Conservation (phyloP, 2,113 vertebrate genomes). For the Eulacestoma nigropectus region DNA sequence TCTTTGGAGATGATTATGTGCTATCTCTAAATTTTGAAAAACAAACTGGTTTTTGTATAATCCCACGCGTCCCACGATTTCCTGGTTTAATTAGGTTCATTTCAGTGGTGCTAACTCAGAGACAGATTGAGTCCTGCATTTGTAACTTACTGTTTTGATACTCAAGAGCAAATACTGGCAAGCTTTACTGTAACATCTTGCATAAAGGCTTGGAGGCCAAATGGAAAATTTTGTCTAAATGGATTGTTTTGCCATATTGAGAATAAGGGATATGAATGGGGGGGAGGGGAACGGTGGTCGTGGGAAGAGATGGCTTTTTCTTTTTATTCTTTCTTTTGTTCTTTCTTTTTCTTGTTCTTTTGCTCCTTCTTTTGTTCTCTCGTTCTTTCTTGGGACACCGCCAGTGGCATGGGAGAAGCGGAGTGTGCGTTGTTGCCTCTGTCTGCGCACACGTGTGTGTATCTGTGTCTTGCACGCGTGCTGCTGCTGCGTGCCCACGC, state of each 20-base stretch:
- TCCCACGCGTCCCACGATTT: not conserved
- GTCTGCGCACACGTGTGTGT: fast-evolving
- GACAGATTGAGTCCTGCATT: not conserved
- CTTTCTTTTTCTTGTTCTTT: not conserved
- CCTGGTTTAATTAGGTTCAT: not conserved
- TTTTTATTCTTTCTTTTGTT: not conserved
- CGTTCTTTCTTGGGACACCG: not conserved
- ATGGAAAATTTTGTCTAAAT: not conserved
- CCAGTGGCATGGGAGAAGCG: not conserved
- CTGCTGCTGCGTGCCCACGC: not conserved
- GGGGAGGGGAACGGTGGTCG: fast-evolving
- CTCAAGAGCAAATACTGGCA: not conserved
- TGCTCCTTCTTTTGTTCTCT: not conserved
- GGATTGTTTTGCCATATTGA: not conserved
- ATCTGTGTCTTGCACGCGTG: not conserved
- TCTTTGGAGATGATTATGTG: not conserved
- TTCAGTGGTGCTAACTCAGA: not conserved
- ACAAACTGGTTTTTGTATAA: not conserved
- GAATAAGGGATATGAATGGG: not conserved
- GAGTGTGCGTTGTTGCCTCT: not conserved
- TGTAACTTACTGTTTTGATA: not conserved
- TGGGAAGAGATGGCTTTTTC: fast-evolving
- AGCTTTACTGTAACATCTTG: not conserved
- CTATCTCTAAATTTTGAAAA: not conserved
- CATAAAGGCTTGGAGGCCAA: not conserved